Evolutionary conservation across 2,797 vertebrate genomes (phyloP).

Genomic region (Lacerta bilineata): DNA sequence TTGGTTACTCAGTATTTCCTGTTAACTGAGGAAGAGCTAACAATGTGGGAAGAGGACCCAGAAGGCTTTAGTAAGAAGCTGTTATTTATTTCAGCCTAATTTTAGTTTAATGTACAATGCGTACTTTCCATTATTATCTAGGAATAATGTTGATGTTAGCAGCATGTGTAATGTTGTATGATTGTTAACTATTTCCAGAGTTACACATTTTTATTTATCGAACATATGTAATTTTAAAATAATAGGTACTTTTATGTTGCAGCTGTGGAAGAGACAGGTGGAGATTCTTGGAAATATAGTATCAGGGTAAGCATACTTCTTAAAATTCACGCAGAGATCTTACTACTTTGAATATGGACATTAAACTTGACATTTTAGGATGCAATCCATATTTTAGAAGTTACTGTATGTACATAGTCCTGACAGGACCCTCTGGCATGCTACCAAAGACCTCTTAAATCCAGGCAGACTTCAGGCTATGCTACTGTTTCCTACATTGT

Average conservation of each 20-base stretch:
- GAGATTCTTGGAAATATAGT: conserved; percentile 99
- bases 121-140: conserved; percentile 1
- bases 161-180: neutral
- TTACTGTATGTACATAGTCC: neutral
- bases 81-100: conserved; percentile 21
- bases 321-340: neutral
- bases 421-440: neutral
- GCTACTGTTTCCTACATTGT: neutral
- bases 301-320: conserved; percentile 87
- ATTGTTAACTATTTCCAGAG: neutral
- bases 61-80: conserved; percentile 93
- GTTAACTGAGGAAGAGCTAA: conserved; percentile 92
- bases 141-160: neutral
- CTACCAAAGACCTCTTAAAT: neutral
- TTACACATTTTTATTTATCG: neutral
- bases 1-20: conserved; percentile 97
- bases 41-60: conserved; percentile 99
- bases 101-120: neutral
- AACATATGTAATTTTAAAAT: neutral
- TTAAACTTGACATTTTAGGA: neutral
- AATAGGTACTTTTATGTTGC: neutral
- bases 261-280: conserved; percentile 97
- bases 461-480: neutral
- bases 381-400: too few relatives aligned
- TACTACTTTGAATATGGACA: neutral